Percentiles rank a stretch among this genome's conserved stretches.
phyloP scores from a whole-genome alignment of 2,113 vertebrate genomes.

The Vanacampus margaritifer region DNA sequence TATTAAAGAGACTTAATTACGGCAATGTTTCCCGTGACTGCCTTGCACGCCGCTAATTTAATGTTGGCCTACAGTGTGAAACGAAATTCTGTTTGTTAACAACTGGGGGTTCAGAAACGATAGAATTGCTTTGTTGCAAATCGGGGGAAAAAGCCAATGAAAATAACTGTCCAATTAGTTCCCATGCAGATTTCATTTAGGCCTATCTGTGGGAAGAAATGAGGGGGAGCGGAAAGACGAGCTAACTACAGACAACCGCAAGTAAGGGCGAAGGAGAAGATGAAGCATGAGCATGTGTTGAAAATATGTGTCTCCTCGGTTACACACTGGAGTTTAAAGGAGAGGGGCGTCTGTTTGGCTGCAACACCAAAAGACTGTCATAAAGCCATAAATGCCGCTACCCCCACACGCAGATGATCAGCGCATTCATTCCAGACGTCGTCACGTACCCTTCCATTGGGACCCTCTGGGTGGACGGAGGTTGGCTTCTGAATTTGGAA shows the following conservation, averaged over 20 bases:
- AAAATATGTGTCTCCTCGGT: conserved; percentile 60
- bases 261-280: conserved; percentile 11
- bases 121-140: neutral
- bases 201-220: conserved; percentile 33
- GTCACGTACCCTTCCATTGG: conserved; percentile 53
- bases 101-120: neutral
- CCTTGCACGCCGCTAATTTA: neutral
- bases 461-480: conserved; percentile 39
- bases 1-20: conserved; percentile 71
- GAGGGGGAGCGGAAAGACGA: neutral
- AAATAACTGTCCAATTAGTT: neutral
- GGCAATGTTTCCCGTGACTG: conserved; percentile 14
- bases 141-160: conserved; percentile 3
- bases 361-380: conserved; percentile 65
- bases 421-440: conserved; percentile 49
- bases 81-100: neutral
- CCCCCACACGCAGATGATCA: conserved; percentile 38
- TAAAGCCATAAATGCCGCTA: conserved; percentile 51
- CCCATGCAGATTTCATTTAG: conserved; percentile 36
- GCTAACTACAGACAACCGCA: neutral
- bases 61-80: neutral
- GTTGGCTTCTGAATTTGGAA: neutral
- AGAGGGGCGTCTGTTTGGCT: conserved; percentile 64
- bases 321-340: conserved; percentile 45
- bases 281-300: conserved; percentile 65